Evolutionary conservation across 92 coral and sea anemone genomes (phyloP).

Genomic region (Actinostola sp.): DNA sequence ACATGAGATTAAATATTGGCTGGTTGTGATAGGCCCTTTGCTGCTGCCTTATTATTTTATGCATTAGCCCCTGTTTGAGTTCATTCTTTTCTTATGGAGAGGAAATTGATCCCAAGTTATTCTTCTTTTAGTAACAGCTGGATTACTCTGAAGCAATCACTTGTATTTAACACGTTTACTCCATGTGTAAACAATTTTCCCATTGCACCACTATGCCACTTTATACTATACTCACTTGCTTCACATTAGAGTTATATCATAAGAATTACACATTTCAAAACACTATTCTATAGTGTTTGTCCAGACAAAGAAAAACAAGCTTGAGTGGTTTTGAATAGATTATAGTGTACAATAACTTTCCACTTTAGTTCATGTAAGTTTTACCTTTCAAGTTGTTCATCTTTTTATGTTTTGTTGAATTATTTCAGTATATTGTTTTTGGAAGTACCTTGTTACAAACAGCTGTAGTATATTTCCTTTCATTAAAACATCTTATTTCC

Average conservation of each 20-base stretch:
- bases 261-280: background rate
- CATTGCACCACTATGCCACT: background rate
- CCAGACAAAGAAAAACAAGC: background rate
- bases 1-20: slow-evolving; percentile 2
- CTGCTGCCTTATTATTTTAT: slow-evolving; percentile 9
- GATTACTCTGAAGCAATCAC: slow-evolving; percentile 10
- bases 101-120: slow-evolving; percentile 24
- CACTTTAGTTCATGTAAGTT: no score
- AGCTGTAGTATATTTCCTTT: no score
- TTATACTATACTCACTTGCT: background rate
- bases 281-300: background rate
- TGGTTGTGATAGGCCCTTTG: slow-evolving; percentile 4
- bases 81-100: slow-evolving; percentile 18
- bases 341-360: background rate
- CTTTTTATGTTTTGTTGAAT: background rate
- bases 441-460: no score
- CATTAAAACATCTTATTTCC: no score
- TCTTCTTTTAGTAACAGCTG: slow-evolving; percentile 29
- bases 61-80: background rate
- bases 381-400: background rate
- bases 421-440: no score
- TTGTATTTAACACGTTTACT: slow-evolving; percentile 28
- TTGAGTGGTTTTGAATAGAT: slow-evolving; percentile 9
- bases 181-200: slow-evolving; percentile 15
- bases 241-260: no score